Conservation (phyloP, 2,888 invertebrate species). For the Heterodera filipjevi region DNA sequence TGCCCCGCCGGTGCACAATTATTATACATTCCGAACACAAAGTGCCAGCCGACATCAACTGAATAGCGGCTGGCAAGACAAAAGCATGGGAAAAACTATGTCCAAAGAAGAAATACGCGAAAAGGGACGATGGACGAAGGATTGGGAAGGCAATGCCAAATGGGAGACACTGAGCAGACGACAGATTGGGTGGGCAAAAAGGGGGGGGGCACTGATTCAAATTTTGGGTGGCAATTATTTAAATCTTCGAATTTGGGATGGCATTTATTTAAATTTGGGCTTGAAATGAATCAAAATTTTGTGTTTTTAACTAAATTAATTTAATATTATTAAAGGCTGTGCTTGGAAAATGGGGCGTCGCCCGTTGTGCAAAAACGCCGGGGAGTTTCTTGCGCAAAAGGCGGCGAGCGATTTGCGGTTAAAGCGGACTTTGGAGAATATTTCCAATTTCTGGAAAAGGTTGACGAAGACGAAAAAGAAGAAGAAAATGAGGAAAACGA, state of each 20-base stretch:
- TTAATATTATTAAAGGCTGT: neutral
- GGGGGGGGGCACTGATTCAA: neutral
- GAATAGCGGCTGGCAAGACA: constrained; percentile 12
- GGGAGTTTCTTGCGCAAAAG: neutral
- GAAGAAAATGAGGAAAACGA: neutral
- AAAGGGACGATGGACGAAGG: neutral
- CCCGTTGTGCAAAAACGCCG: neutral
- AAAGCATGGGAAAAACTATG: too few species aligned
- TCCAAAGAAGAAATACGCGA: neutral
- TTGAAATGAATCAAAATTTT: neutral
- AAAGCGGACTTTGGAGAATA: neutral
- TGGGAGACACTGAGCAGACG: constrained; percentile 3
- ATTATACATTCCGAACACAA: neutral
- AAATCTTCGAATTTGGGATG: too few species aligned
- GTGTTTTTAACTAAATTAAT: neutral
- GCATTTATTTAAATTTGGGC: too few species aligned
- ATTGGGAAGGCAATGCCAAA: neutral
- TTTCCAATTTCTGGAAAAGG: neutral
- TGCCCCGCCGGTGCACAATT: neutral
- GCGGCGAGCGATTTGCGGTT: neutral
- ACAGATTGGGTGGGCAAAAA: neutral
- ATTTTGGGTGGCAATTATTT: too few species aligned
- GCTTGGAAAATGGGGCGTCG: neutral
- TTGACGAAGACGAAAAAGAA: neutral
- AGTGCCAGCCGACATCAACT: neutral